Base-by-base conservation (phyloP, 1,140 invertebrate species). In the Lucilia cuprina region DNA sequence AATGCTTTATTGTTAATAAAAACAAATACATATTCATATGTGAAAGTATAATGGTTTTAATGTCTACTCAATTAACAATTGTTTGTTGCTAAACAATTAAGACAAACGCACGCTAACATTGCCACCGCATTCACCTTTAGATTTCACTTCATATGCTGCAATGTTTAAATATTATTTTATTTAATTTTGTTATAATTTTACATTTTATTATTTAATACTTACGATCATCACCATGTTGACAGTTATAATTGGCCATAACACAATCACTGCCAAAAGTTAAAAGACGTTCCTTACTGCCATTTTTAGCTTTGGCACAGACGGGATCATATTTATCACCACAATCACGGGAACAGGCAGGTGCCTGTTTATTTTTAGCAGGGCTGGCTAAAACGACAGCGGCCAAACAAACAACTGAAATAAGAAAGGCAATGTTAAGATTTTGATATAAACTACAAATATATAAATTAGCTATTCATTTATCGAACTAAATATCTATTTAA, bases 21-120 rank as follows among this genome's bases (percentile, higher is more conserved):
- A 82, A 82, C 34, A 50, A 55, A 60, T 34, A 21, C 25, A 55
- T 60, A 78, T 78, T 47, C 34, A 83, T 65, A 77, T 83, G 77
- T 30, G 25, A 30, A 30, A 30, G 25, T 84, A 34, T 19, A 17
- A n/a, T 55, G 13, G 50, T 55, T 84, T 65, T 70, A 70, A 70
- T 70, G 21, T 25, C 34, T 25, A 82, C 50, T 82, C 7, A 55
- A 14, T 55, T 5, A 55, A 55, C 50, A 55, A 25, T 35, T 30
- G 5, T 55, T 35, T 41, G 14, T 1, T 25, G 49, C 17, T 7
- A 83, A 21, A 41, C 78, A 65, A 41, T 85, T 89, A 90, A 8
- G 88, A 90, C 0, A 90, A 86, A 77, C 88, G 89, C 17, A 90
- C 89, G 85, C 89, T 90, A 2, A 90, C 89, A 35, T 89, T 89